phyloP scores from a whole-genome alignment of 2,113 vertebrate genomes.

The Meles meles region DNA sequence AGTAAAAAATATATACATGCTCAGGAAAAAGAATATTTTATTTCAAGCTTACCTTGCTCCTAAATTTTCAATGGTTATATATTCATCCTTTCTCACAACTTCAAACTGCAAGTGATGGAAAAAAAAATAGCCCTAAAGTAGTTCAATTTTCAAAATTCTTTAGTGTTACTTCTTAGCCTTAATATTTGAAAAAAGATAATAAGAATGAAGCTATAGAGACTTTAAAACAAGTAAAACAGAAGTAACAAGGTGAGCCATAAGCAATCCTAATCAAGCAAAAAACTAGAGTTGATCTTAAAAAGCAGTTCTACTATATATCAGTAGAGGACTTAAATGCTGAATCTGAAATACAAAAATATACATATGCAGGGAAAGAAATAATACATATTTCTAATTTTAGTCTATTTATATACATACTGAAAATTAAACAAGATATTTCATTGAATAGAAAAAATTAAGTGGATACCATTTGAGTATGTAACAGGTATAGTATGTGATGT shows the following conservation, averaged over 20 bases:
- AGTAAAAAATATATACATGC: not conserved
- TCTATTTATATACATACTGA: constrained; percentile 15
- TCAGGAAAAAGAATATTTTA: constrained; percentile 23
- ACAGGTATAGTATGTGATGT: not conserved
- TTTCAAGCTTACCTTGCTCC: constrained; percentile 73
- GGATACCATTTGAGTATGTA: not conserved
- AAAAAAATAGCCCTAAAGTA: constrained; percentile 35
- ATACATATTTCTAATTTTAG: not conserved
- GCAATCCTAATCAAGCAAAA: constrained; percentile 10
- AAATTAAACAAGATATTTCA: not conserved
- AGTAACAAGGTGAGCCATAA: not conserved
- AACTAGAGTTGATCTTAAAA: constrained; percentile 9
- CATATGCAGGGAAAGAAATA: not conserved
- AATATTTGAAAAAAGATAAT: constrained; percentile 18
- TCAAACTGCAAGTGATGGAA: constrained; percentile 70
- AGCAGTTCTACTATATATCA: not conserved
- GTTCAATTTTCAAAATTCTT: constrained; percentile 49
- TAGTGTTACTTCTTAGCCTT: constrained; percentile 30
- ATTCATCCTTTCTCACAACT: constrained; percentile 73
- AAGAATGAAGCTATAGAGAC: not conserved
- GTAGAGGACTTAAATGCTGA: not conserved
- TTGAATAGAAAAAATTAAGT: constrained; percentile 32
- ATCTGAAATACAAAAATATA: constrained; percentile 7
- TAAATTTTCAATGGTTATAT: constrained; percentile 73
- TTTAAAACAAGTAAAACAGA: constrained; percentile 45